A percentile compares a stretch with the other conserved stretches of the same genome.
These are phyloP conservation scores for Bombus affinis DNA, from an alignment of 1,140 invertebrate genomes.

Conservation along the genomic window DNA sequence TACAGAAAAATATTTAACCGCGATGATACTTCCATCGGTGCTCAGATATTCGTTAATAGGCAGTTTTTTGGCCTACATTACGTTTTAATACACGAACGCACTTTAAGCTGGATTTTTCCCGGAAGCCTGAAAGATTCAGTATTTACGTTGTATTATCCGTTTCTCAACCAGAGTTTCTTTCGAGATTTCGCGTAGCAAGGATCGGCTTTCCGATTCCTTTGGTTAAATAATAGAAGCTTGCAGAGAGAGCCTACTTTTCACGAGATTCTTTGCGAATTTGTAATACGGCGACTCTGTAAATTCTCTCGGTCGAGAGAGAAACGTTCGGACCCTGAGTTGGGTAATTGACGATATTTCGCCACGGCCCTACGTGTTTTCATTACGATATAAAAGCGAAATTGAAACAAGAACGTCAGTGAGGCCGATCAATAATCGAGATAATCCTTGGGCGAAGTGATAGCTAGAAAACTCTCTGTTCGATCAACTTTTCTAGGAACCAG, in stretches of 20 bases:
- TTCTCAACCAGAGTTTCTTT: neutral
- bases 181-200: neutral
- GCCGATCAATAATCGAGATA: slow-evolving; percentile 6
- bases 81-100: no score
- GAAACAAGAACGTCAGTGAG: neutral
- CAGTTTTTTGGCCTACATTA: no score
- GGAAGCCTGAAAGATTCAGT: neutral
- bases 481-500: neutral
- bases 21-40: neutral
- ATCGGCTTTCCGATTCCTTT: neutral
- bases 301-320: neutral
- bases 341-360: neutral
- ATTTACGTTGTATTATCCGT: slow-evolving; percentile 15
- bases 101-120: neutral
- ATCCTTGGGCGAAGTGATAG: neutral
- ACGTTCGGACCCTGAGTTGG: no score
- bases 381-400: neutral
- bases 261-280: neutral
- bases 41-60: neutral
- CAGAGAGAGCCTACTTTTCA: neutral
- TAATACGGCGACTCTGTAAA: neutral
- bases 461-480: neutral
- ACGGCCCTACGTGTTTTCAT: neutral
- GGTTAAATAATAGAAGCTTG: slow-evolving; percentile 26
- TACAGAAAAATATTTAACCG: neutral